These are phyloP conservation scores for Drosophila pseudotalamancana DNA, from an alignment of 2,888 invertebrate genomes.

Conservation along the genomic window DNA sequence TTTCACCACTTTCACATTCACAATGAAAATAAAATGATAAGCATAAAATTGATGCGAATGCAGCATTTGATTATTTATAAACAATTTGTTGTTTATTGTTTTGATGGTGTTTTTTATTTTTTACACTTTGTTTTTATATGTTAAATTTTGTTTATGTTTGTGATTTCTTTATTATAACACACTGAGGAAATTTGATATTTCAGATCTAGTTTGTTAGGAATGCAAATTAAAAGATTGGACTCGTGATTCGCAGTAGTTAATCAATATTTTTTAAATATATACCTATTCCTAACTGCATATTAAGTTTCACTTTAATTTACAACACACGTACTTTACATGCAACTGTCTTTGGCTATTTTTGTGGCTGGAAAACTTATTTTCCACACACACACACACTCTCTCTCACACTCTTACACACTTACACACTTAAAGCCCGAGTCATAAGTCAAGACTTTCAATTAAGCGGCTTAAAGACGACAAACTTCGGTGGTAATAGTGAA, in stretches of 20 bases:
- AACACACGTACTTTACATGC: slow-evolving; percentile 25
- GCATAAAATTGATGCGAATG: slow-evolving; percentile 30
- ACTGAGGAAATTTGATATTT: slow-evolving; percentile 7
- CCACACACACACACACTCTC: slow-evolving; percentile 31
- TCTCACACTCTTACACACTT: not conserved
- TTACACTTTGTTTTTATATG: slow-evolving; percentile 1
- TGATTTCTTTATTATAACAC: not conserved
- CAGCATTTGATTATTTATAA: slow-evolving; percentile 27
- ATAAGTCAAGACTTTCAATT: slow-evolving; percentile 79
- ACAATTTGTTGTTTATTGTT: slow-evolving; percentile 30
- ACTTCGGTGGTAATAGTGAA: slow-evolving; percentile 55
- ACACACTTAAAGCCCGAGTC: slow-evolving; percentile 44
- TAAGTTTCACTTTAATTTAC: slow-evolving; percentile 50
- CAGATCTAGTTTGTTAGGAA: not conserved
- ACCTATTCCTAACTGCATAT: slow-evolving; percentile 18
- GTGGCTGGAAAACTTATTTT: slow-evolving; percentile 50
- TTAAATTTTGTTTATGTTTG: slow-evolving; percentile 7
- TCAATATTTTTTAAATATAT: slow-evolving; percentile 3
- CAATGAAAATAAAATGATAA: slow-evolving; percentile 45
- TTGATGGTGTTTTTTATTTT: slow-evolving; percentile 8
- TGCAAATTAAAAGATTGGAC: not conserved
- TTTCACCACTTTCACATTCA: slow-evolving; percentile 67
- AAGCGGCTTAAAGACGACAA: slow-evolving; percentile 69
- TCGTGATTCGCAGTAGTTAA: not conserved
- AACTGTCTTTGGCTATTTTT: slow-evolving; percentile 30